Conservation (phyloP, 2,113 vertebrate genomes). For the Symphodus melops region DNA sequence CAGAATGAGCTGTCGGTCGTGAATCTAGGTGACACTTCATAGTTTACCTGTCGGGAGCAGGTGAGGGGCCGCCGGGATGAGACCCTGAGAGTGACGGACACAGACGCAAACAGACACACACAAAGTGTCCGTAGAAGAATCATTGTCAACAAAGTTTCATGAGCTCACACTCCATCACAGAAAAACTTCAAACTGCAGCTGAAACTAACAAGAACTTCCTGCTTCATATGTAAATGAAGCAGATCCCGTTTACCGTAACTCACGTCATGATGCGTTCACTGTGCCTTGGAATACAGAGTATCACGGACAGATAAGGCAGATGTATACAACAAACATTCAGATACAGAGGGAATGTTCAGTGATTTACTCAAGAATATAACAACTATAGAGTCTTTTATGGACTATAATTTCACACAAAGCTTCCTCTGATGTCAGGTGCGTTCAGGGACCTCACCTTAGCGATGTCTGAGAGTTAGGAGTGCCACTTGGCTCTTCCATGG, state of each 20-base stretch:
- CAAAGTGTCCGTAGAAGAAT: not conserved
- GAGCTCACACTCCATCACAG: not conserved
- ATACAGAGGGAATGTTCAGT: too few species aligned
- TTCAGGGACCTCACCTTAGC: too few species aligned
- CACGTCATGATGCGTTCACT: not conserved
- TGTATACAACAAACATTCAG: too few species aligned
- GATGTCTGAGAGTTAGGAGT: too few species aligned
- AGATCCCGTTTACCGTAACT: constrained; percentile 26
- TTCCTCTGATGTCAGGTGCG: too few species aligned
- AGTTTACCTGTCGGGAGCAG: constrained; percentile 56
- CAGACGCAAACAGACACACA: not conserved
- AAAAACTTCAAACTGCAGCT: not conserved
- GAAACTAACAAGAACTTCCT: constrained; percentile 40
- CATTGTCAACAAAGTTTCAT: constrained; percentile 14
- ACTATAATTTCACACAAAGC: too few species aligned
- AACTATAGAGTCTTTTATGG: too few species aligned
- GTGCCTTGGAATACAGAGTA: not conserved
- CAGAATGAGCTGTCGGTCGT: not conserved
- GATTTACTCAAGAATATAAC: too few species aligned
- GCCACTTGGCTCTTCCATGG: too few species aligned
- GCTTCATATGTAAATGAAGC: constrained; percentile 12
- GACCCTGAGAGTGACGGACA: constrained; percentile 6
- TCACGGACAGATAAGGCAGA: not conserved
- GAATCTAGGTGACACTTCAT: not conserved
- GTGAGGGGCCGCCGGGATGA: not conserved